Evolutionary conservation across 1,140 invertebrate species (phyloP), one percentile per base, ranked within the genome.

Genomic region (Pachypeltis micranthus): DNA sequence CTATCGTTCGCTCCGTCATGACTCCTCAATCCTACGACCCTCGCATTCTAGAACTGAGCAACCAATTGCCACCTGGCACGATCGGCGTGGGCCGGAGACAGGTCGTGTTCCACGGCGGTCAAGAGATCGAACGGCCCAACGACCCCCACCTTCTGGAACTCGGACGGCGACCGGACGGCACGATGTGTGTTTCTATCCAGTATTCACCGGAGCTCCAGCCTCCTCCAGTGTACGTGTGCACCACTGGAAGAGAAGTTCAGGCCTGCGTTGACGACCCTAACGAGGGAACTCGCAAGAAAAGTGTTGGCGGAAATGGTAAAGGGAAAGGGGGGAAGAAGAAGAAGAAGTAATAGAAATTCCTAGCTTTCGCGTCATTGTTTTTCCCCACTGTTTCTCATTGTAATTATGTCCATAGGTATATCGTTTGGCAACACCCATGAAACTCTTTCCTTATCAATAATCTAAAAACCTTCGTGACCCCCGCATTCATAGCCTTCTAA

Each of bases 101-200:
- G 23, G 47, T 51, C 47, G 47, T 21, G 7, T 51, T 51, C 21
- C 47, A 10, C 47, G 23, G 12, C 7, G 47, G 47, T 21, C 12
- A 21, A 21, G 4, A 10, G 4, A 4, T 21, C 10, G 12, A 10
- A 3, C 4, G 23, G 12, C 12, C 7, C 10, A 51, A 51, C 47
- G 47, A 51, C 47, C 47, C 47, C 21, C 47, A 51, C 21, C 7
- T 4, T 14, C 21, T 51, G 7, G 10, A 51, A 51, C 21, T 51
- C 10, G 47, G 47, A 21, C 47, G 47, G 4, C 47, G 47, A 3
- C 12, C 7, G 12, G 47, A 51, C 47, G 47, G 47, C 7, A 51
- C 47, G 47, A 51, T 51, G 47, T 51, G 47, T 21, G 24, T 63
- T 57, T 62, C 62, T 10, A 24, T 63, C 58, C 44, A 21, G 19